Percentiles rank a stretch among this genome's conserved stretches.
Evolutionary conservation across 2,888 invertebrate species (phyloP).

Genomic region (Drosophila bunnanda): DNA sequence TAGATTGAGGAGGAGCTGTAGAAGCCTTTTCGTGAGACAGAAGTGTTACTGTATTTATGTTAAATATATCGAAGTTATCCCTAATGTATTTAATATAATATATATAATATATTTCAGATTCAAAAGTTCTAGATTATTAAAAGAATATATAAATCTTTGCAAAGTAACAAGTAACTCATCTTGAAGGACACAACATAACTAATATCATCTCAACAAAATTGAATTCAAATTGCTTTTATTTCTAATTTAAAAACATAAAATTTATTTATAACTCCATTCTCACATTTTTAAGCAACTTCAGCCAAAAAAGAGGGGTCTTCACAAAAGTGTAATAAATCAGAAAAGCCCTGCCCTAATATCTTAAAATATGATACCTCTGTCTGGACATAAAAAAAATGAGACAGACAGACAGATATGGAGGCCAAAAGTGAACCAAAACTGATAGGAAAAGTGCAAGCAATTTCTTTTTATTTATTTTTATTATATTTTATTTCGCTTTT

Average conservation of each 20-base stretch:
- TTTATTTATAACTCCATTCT: neutral
- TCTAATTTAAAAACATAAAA: neutral
- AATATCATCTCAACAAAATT: neutral
- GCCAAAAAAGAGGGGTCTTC: neutral
- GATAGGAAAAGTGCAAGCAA: conserved; percentile 69
- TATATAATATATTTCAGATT: neutral
- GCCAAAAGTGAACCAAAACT: conserved; percentile 37
- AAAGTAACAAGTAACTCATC: neutral
- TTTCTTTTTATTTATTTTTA: conserved; percentile 65
- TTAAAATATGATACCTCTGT: conserved; percentile 9
- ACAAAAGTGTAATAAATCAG: neutral
- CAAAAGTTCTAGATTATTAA: no score
- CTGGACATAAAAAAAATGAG: conserved; percentile 8
- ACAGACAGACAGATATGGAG: neutral
- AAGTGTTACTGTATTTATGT: neutral
- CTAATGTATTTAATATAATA: neutral
- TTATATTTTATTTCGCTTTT: conserved; percentile 10
- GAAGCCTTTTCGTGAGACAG: neutral
- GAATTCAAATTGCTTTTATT: neutral
- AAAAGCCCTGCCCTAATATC: conserved; percentile 4
- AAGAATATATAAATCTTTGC: no score
- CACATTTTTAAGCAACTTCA: neutral
- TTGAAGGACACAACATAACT: neutral
- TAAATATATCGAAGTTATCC: neutral
- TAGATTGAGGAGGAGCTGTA: neutral